These are phyloP conservation scores for Syngnathus scovelli DNA, from an alignment of 2,113 vertebrate species.

Conservation along the genomic window DNA sequence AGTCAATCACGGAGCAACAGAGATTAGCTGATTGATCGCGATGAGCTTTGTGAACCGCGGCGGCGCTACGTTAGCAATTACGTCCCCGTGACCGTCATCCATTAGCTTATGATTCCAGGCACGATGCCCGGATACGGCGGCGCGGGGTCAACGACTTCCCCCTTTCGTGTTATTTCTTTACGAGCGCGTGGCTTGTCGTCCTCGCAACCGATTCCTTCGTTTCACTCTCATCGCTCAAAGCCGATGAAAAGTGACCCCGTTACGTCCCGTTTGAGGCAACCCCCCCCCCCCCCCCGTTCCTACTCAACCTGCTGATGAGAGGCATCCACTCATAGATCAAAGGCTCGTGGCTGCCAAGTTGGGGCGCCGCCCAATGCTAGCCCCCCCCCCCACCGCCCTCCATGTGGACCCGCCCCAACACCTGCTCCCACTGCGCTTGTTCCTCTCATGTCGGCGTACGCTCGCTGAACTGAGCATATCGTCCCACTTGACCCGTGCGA, in stretches of 20 bases:
- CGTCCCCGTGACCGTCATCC: neutral
- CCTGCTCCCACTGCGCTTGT: conserved; percentile 51
- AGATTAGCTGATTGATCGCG: neutral
- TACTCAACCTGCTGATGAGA: conserved; percentile 34
- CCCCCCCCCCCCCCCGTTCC: neutral
- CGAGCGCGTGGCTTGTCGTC: neutral
- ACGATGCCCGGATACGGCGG: neutral
- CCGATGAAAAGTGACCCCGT: conserved; percentile 30
- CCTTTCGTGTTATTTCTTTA: neutral
- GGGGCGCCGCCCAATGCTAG: conserved; percentile 16
- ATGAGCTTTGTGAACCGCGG: neutral
- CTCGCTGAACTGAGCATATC: conserved; percentile 4
- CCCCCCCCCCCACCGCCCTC: neutral
- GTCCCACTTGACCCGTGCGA: neutral
- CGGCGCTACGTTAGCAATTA: neutral
- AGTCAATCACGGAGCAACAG: neutral
- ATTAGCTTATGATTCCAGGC: neutral
- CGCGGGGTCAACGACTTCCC: neutral
- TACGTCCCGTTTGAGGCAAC: conserved; percentile 18
- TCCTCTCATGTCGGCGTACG: conserved; percentile 29
- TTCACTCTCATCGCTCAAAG: conserved; percentile 14
- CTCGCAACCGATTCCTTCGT: neutral
- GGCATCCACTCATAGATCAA: conserved; percentile 44
- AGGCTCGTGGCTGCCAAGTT: conserved; percentile 20
- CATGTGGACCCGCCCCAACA: conserved; percentile 47